Evolutionary conservation across 2,888 invertebrate species (phyloP), one percentile per base, ranked within the genome.

Genomic region (Halictus ligatus): DNA sequence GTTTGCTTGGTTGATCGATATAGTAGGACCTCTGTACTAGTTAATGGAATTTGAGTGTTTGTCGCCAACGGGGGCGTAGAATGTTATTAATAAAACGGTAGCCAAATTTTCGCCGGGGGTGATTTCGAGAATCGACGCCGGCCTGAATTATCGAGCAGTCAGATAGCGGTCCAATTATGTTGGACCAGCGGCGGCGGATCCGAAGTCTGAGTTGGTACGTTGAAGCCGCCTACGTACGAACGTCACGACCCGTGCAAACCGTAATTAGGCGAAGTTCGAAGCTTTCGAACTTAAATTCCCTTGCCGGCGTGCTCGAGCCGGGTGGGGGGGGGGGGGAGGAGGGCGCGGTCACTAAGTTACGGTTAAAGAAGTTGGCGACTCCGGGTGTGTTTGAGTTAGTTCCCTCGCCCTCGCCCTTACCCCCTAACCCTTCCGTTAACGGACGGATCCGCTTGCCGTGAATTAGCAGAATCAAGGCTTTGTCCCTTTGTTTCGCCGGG

Each of bases 251-350:
- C 87, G 87, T 88, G 88, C 87, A 83, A 89, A 85, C 88, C 89
- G 92, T 94, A 94, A 94, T 94, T 94, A 94, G 92, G 91, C 89
- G 89, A 93, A 94, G 92, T 93, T 94, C 85, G 90, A 92, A 91
- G 92, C 92, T 93, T 86, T 92, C 91, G 92, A 94, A 94, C 91
- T 94, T 94, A 92, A 94, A 94, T 93, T 93, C 92, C 73, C 90
- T 89, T 46, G 75, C 77, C 76, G 81, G 82, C 81, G 81, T 80
- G 79, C 48, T 50, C 74, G 81, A 78, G 67, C 69, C 76, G 58
- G 74, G 21, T 72, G 64, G 43, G 43, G 43, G 0, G 35, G 64
- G 43, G 43, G 40, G 2, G 29, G 35, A 1, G 35, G 35, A 58
- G 43, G 43, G 43, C 78, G 69, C 81, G 86, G 84, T 85, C 89